Evolutionary conservation across 2,888 invertebrate species (phyloP), one percentile per base, ranked within the genome.

Genomic region (Panopea generosa): DNA sequence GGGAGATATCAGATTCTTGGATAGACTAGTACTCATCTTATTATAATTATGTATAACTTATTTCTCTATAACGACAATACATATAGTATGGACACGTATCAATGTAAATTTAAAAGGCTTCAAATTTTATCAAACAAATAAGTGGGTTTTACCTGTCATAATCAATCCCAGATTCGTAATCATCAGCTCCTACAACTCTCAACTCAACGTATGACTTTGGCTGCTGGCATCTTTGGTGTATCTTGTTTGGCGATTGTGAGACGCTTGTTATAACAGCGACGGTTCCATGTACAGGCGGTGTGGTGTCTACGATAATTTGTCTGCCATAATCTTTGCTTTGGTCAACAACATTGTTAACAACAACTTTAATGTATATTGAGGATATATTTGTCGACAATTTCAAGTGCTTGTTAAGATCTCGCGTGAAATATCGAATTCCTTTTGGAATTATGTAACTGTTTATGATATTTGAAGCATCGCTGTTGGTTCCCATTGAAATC

Each of bases 141-240:
- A n/a, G n/a, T n/a, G n/a, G 24, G 20, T 27, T 16, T n/a, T 78
- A 78, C 74, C 78, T 78, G 40, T 59, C 40, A 20, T 24, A 4
- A 43, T 83, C 81, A 65, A 86, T 77, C 1, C 52, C 76, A 18
- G 82, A 71, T 62, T 86, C 83, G 0, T 49, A 50, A 56, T 86
- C 86, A 9, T n/a, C 16, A 18, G 71, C 60, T 20, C 49, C 68
- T 38, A 67, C 29, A 0, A 76, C 49, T 0, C 14, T 47, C 1
- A 84, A 50, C 52, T 86, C 83, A 1, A 81, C 70, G 75, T 73
- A 85, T 0, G 75, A 65, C 40, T 33, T 45, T 7, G 85, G 83
- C 14, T 84, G 67, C 62, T 86, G 86, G 45, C 86, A 86, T 49
- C 49, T 67, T 40, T 62, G 57, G 27, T 61, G 65, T 20, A 27